Evolutionary conservation across 1,140 invertebrate species (phyloP), one percentile per base, ranked within the genome.

Genomic region (Penaeus japonicus): DNA sequence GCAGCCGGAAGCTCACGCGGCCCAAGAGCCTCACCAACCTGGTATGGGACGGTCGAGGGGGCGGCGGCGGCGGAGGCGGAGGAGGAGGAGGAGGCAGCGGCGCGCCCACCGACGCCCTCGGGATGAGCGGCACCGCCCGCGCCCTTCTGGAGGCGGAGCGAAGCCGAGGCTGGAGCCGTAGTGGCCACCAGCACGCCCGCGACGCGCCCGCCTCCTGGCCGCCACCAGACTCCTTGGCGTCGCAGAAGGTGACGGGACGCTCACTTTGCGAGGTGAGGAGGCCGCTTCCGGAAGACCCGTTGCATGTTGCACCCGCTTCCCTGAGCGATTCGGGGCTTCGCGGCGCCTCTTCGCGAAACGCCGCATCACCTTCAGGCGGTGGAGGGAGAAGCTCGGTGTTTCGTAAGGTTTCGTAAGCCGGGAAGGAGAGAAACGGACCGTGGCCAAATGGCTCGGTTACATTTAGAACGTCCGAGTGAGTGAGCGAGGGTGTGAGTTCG

Each of bases 21-120:
- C 96, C 96, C 18, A 94, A 96, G 90, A 97, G 96, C 85, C 93
- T 97, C 91, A 97, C 96, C 62, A 97, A 97, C 93, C 94, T 97
- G 89, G 96, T 97, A 65, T 97, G 96, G 96, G 96, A 96, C 92
- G 55, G 89, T 10, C 89, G 89, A 54, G 82, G 86, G 53, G 65
- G 53, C 55, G 47, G 47, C 47, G 47, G 47, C 47, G 47, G 47
- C 47, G 47, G n/a, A n/a, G n/a, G n/a, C n/a, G n/a, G n/a, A n/a
- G 65, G 53, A 35, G 47, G 47, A 7, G 47, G 47, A 7, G 47
- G 47, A 7, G 47, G 47, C 47, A 12, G 47, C 39, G 12, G 47
- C 24, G 55, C 39, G 30, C 70, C 73, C n/a, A 32, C 81, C 32
- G 85, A 57, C 39, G 65, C 83, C 81, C 86, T 47, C 70, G 79